Evolutionary conservation across 2,888 invertebrate species (phyloP).

Genomic region (Micoletzkya japonica): DNA sequence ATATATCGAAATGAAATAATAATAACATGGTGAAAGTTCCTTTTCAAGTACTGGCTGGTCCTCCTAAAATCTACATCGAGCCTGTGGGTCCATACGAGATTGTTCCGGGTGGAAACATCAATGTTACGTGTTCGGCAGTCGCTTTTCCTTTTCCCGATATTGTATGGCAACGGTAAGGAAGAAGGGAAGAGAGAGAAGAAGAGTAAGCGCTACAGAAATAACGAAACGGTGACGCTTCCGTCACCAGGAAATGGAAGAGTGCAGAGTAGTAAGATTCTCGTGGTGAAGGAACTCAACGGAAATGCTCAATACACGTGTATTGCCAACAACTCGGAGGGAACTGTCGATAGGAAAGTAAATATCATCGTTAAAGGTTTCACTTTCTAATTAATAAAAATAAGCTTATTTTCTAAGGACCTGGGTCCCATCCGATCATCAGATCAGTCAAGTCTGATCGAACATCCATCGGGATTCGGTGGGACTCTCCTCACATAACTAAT

Average conservation of each 20-base stretch:
- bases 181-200: background rate
- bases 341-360: constrained; percentile 48
- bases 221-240: constrained; percentile 28
- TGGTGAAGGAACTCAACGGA: constrained; percentile 52
- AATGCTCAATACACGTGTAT: constrained; percentile 59
- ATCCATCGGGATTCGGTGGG: constrained; percentile 50
- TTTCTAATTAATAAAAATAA: background rate
- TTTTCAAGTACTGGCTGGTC: constrained; percentile 50
- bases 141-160: constrained; percentile 62
- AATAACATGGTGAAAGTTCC: no score
- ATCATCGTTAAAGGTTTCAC: constrained; percentile 50
- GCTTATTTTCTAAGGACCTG: constrained; percentile 45
- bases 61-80: constrained; percentile 59
- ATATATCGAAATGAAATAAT: no score
- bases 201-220: constrained; percentile 15
- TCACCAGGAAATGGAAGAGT: constrained; percentile 5
- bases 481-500: constrained; percentile 57
- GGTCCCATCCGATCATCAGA: constrained; percentile 53
- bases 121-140: constrained; percentile 60
- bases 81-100: constrained; percentile 60
- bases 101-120: constrained; percentile 60
- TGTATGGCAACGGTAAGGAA: constrained; percentile 54
- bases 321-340: constrained; percentile 54
- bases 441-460: constrained; percentile 50
- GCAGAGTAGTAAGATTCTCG: constrained; percentile 39